Conservation (phyloP, 2,888 invertebrate species). For the Drosophila recens region DNA sequence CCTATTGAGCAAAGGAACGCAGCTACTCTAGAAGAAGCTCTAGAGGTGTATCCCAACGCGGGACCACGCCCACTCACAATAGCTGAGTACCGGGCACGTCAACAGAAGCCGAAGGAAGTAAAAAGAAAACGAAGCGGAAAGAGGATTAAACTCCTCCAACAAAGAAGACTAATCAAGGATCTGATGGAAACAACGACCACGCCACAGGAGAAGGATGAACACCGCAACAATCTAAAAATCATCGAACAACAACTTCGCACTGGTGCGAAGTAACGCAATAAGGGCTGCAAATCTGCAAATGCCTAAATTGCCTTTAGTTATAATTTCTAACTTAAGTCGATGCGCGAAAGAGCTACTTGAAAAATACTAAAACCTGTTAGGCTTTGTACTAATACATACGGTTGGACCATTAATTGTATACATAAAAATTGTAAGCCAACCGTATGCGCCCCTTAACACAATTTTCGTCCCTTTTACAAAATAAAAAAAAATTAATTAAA, state of each 20-base stretch:
- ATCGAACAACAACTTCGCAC: background rate
- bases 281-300: background rate
- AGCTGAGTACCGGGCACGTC: background rate
- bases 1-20: slow-evolving; percentile 1
- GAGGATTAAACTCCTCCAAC: background rate
- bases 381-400: no score
- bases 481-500: no score
- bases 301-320: background rate
- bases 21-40: background rate
- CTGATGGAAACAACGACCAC: background rate
- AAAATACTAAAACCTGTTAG: background rate
- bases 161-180: background rate
- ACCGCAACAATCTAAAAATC: background rate
- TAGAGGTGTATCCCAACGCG: background rate
- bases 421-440: no score
- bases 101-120: background rate
- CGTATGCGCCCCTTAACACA: no score
- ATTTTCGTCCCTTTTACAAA: no score
- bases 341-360: background rate
- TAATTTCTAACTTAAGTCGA: background rate
- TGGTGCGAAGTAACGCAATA: background rate
- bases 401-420: no score
- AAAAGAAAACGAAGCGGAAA: background rate
- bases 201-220: background rate
- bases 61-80: background rate